A percentile compares a stretch with the other conserved stretches of the same genome.
Conservation (phyloP, 2,888 invertebrate genomes). For the Nephrocerus scutellatus region DNA sequence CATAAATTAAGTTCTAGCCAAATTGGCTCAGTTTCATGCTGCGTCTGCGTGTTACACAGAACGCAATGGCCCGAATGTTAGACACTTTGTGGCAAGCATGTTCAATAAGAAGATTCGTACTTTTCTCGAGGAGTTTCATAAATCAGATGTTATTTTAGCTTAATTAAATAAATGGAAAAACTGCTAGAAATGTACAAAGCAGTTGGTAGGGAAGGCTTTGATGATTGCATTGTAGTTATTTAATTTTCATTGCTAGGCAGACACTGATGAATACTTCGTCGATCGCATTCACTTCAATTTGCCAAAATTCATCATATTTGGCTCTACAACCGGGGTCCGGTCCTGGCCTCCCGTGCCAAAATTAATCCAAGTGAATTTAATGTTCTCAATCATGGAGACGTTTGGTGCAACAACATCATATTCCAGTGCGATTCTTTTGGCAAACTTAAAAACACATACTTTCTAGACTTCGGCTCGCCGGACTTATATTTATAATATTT, state of each 20-base stretch:
- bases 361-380: slow-evolving; percentile 29
- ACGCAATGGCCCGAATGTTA: slow-evolving; percentile 25
- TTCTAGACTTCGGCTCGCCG: slow-evolving; percentile 36
- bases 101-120: slow-evolving; percentile 17
- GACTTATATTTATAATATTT: slow-evolving; percentile 37
- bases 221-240: no score
- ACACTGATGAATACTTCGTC: no score
- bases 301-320: no score
- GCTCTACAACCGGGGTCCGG: not conserved
- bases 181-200: slow-evolving; percentile 24
- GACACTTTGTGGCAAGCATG: slow-evolving; percentile 9
- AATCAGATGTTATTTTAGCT: slow-evolving; percentile 11
- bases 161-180: slow-evolving; percentile 19
- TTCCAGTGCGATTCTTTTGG: slow-evolving; percentile 31
- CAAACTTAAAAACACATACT: slow-evolving; percentile 28
- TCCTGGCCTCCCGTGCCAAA: slow-evolving; percentile 5
- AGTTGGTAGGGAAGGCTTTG: slow-evolving; percentile 27
- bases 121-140: slow-evolving; percentile 16
- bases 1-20: slow-evolving; percentile 31
- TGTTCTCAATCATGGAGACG: slow-evolving; percentile 36
- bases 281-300: no score
- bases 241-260: no score
- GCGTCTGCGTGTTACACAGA: slow-evolving; percentile 31
- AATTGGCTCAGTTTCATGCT: slow-evolving; percentile 43
- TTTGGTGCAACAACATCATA: slow-evolving; percentile 38